A percentile compares a stretch with the other conserved stretches of the same genome.
These are phyloP conservation scores for Lutjanus erythropterus DNA, from an alignment of 2,113 vertebrate species.

Conservation along the genomic window DNA sequence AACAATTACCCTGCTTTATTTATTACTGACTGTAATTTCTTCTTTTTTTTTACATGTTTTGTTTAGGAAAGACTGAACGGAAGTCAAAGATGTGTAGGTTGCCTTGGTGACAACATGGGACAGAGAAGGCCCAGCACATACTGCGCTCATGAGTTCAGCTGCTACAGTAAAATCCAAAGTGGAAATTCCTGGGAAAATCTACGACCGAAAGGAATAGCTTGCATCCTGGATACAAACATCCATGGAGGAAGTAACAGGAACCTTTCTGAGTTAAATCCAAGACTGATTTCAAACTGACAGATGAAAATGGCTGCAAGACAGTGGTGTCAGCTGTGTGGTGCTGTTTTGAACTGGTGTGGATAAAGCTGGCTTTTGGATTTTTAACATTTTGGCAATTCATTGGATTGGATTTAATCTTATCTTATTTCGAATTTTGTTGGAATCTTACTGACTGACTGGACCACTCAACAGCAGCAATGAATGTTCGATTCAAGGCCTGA, in stretches of 20 bases:
- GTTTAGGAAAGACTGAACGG: conserved; percentile 47
- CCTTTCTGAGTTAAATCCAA: conserved; percentile 12
- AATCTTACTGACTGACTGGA: conserved; percentile 44
- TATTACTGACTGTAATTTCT: conserved; percentile 57
- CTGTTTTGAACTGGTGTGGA: conserved; percentile 40
- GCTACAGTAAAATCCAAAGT: conserved; percentile 16
- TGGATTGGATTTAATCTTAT: conserved; percentile 52
- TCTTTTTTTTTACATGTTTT: conserved; percentile 57
- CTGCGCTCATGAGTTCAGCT: conserved; percentile 21
- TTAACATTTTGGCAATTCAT: conserved; percentile 19
- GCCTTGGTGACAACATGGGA: conserved; percentile 44
- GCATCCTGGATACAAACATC: conserved; percentile 59
- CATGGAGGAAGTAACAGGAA: conserved; percentile 36
- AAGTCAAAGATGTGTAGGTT: conserved; percentile 9
- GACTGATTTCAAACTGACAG: conserved; percentile 10
- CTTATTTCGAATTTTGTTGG: conserved; percentile 40
- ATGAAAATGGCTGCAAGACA: conserved; percentile 33
- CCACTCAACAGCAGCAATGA: conserved; percentile 36
- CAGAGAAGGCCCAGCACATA: conserved; percentile 51
- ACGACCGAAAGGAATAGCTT: conserved; percentile 32
- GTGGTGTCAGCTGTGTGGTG: not conserved
- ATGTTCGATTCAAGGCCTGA: conserved; percentile 57
- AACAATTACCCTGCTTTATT: conserved; percentile 11
- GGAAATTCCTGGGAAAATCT: conserved; percentile 34
- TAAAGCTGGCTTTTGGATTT: conserved; percentile 24